Evolutionary conservation across 2,888 invertebrate genomes (phyloP), one percentile per base, ranked within the genome.

Genomic region (Caenorhabditis sinica): DNA sequence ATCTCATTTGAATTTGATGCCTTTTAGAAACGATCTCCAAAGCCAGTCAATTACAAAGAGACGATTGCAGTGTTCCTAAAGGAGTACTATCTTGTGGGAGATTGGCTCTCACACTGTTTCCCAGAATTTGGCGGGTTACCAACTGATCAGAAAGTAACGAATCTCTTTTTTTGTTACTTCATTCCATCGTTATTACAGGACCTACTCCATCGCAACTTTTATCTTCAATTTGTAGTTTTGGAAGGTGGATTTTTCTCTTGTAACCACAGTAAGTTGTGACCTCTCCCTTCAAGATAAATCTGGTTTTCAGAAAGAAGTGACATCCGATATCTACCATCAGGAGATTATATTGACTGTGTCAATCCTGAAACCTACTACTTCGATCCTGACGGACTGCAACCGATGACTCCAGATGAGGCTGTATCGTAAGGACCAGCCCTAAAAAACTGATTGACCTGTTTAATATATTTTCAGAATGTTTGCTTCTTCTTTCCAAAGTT

Each of bases 171-270:
- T 4, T 3, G 15, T 9, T 17, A 30, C 1, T 9, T 58, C 30
- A 28, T 25, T 30, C 4, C 4, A 9, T n/a, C n/a, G n/a, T n/a
- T n/a, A n/a, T 63, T 43, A 3, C 25, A 63, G 65, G 79, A 79
- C 25, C 51, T 88, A 0, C 71, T 88, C 0, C 85, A 80, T 65
- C 66, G 83, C 8, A 84, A 73, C 56, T 87, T 87, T 56, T 88
- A 85, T 65, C 75, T 88, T 4, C 82, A 87, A 13, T 88, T 87
- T 61, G 83, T 87, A 1, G 68, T 88, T 4, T 76, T 88, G 0
- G 86, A 88, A 43, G 74, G 84, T 2, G 88, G 88, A 13, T 87
- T 84, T 45, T 87, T 77, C 58, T 83, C 82, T 15, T 61, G 75
- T 4, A 69, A 77, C 25, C 66, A 77, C 40, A 77, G 77, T 77